A percentile compares a stretch with the other conserved stretches of the same genome.
phyloP scores from a whole-genome alignment of 2,797 vertebrate genomes.

The Oreortyx pictus region DNA sequence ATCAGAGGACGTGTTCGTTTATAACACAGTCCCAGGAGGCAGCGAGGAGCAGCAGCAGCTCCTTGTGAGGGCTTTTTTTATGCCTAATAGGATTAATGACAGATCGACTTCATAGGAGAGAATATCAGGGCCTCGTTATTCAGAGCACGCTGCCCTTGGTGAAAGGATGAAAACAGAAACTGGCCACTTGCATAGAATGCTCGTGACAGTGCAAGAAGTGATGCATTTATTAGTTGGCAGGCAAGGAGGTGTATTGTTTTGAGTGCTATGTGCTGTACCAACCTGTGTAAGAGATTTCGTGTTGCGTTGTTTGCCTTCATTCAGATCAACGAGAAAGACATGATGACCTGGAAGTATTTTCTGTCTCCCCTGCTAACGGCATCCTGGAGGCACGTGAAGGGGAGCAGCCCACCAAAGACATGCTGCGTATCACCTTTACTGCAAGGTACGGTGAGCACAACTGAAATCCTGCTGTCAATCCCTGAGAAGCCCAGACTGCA shows the following conservation, averaged over 20 bases:
- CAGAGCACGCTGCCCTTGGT: not conserved
- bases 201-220: not conserved
- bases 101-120: not conserved
- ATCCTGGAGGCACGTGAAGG: slow-evolving; percentile 75
- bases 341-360: slow-evolving; percentile 70
- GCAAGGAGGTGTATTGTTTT: not conserved
- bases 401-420: slow-evolving; percentile 54
- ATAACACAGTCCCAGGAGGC: not conserved
- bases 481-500: fast-evolving
- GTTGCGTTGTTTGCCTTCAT: not conserved
- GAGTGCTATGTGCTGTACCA: not conserved
- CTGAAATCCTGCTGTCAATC: not conserved
- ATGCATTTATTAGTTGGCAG: not conserved
- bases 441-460: slow-evolving; percentile 81
- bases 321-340: slow-evolving; percentile 61
- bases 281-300: not conserved
- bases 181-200: not conserved
- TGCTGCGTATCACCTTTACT: slow-evolving; percentile 87
- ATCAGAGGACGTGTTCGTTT: not conserved
- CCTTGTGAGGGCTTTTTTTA: fast-evolving
- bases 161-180: not conserved
- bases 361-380: slow-evolving; percentile 82
- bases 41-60: not conserved
- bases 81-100: not conserved
- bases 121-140: not conserved